These are phyloP conservation scores for Pollenia angustigena DNA, from an alignment of 2,888 invertebrate species.

Conservation along the genomic window DNA sequence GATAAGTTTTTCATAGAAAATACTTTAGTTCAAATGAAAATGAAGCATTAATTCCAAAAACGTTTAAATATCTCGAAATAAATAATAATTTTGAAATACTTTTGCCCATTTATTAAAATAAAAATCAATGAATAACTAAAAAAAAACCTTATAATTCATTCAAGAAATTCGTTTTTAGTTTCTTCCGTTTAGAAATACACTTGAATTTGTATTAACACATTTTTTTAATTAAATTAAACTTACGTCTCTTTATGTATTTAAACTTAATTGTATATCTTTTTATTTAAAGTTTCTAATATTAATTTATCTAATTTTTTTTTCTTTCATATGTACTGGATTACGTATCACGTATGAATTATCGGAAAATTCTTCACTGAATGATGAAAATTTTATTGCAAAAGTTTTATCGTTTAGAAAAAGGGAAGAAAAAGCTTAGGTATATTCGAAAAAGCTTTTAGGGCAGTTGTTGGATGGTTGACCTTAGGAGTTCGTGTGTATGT, in stretches of 20 bases:
- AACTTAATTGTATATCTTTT: conserved; percentile 49
- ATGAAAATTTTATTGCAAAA: conserved; percentile 76
- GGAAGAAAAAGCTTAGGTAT: conserved; percentile 42
- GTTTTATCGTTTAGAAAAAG: conserved; percentile 38
- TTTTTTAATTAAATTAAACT: conserved; percentile 76
- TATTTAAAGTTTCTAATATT: conserved; percentile 43
- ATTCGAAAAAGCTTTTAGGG: conserved; percentile 52
- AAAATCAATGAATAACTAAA: not conserved
- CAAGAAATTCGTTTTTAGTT: conserved; percentile 19
- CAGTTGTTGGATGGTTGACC: conserved; percentile 54
- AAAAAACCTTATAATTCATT: conserved; percentile 6
- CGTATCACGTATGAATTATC: conserved; percentile 79
- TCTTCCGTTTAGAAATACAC: conserved; percentile 14
- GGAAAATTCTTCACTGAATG: conserved; percentile 83
- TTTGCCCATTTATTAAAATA: conserved; percentile 12
- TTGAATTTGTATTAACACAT: conserved; percentile 4
- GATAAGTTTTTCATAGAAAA: conserved; percentile 15
- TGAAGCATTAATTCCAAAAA: not conserved
- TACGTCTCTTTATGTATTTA: conserved; percentile 81
- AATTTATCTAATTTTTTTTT: conserved; percentile 71
- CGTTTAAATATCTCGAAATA: conserved; percentile 4
- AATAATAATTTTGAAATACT: not conserved
- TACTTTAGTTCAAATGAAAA: conserved; percentile 24
- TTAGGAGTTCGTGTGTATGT: conserved; percentile 26
- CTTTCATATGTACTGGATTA: conserved; percentile 57